A percentile compares a stretch with the other conserved stretches of the same genome.
Evolutionary conservation across 2,888 invertebrate species (phyloP).

Genomic region (Prionchulus punctatus): DNA sequence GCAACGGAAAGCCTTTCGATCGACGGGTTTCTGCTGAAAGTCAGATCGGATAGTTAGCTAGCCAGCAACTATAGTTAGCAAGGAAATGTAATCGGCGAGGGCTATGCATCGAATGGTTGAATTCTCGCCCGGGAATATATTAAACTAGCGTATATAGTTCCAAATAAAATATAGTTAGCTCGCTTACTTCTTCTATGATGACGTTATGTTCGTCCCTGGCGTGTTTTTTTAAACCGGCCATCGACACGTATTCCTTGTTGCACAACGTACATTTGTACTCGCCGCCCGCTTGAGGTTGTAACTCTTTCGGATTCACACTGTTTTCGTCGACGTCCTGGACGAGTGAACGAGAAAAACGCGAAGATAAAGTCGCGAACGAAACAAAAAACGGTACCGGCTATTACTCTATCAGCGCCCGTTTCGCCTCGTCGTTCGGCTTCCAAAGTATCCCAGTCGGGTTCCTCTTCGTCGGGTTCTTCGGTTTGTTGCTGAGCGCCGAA

Average conservation of each 20-base stretch:
- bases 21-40: too few relatives aligned
- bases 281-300: neutral
- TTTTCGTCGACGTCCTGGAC: neutral
- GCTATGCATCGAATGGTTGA: too few relatives aligned
- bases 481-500: neutral
- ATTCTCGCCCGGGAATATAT: too few relatives aligned
- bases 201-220: constrained; percentile 3
- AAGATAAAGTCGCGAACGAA: too few relatives aligned
- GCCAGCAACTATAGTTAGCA: too few relatives aligned
- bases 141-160: too few relatives aligned
- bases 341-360: too few relatives aligned
- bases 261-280: constrained; percentile 6
- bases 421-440: neutral
- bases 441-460: neutral
- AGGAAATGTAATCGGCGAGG: too few relatives aligned
- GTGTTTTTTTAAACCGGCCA: constrained; percentile 6
- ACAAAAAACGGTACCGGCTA: too few relatives aligned
- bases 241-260: constrained; percentile 5
- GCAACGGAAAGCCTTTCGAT: neutral
- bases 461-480: neutral
- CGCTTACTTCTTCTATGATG: neutral
- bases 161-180: too few relatives aligned
- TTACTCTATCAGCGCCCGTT: too few relatives aligned
- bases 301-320: neutral
- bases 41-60: too few relatives aligned